Evolutionary conservation across 1,140 invertebrate genomes (phyloP).

Genomic region (Leptoteleia sp.): DNA sequence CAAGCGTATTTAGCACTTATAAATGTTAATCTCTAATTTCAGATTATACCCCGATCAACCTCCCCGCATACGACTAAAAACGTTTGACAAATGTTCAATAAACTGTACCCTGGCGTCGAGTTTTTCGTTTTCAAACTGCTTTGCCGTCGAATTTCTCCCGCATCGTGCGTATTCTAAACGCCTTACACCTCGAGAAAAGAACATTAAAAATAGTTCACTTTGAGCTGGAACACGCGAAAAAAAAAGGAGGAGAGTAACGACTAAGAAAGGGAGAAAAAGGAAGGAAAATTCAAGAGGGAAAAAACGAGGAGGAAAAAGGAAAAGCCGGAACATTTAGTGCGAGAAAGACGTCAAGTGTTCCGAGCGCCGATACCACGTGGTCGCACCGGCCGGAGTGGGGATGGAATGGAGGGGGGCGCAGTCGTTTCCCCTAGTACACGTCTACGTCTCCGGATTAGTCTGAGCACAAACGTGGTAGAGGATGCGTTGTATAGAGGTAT

Average conservation of each 20-base stretch:
- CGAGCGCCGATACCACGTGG: conserved; percentile 54
- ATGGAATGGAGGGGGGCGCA: conserved; percentile 29
- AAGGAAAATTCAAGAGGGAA: conserved; percentile 5
- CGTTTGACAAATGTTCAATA: too few relatives aligned
- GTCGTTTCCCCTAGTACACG: conserved; percentile 63
- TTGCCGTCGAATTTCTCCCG: too few relatives aligned
- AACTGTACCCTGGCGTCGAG: too few relatives aligned
- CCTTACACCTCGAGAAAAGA: conserved; percentile 31
- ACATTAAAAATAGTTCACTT: conserved; percentile 36
- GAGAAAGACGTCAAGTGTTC: conserved; percentile 54
- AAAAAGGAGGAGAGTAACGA: conserved; percentile 10
- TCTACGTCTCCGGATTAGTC: conserved; percentile 71
- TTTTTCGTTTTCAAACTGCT: too few relatives aligned
- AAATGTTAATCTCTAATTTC: too few relatives aligned
- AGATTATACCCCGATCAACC: too few relatives aligned
- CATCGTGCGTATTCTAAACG: conserved; percentile 15
- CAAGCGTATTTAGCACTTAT: too few relatives aligned
- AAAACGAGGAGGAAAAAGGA: conserved; percentile 32
- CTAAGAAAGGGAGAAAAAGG: conserved; percentile 32
- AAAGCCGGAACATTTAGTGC: conserved; percentile 50
- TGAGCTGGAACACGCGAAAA: background rate
- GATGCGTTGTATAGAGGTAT: conserved; percentile 34
- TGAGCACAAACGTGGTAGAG: conserved; percentile 72
- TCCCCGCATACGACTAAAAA: too few relatives aligned
- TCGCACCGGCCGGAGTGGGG: conserved; percentile 40